phyloP scores from a whole-genome alignment of 2,797 vertebrate species.

The Tamandua tetradactyla region DNA sequence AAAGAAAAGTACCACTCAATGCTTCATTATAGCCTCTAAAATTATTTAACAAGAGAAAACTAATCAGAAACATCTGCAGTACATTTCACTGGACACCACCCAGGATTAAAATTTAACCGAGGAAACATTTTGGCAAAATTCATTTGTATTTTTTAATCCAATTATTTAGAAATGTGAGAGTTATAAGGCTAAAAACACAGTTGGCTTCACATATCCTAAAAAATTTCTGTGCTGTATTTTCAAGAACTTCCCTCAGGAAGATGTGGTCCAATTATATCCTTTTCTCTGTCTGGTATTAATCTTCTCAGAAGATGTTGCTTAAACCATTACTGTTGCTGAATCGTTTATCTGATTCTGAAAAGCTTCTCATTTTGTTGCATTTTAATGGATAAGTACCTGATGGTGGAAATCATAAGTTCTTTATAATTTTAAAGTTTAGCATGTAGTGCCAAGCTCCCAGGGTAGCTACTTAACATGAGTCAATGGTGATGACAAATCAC shows the following conservation, averaged over 20 bases:
- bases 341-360: not conserved
- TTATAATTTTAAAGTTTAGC: conserved; percentile 37
- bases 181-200: conserved; percentile 3
- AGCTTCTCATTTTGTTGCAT: not conserved
- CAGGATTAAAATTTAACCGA: conserved; percentile 2
- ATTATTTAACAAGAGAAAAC: conserved; percentile 29
- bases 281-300: not conserved
- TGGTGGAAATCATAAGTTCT: conserved; percentile 36
- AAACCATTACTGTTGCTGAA: not conserved
- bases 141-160: not conserved
- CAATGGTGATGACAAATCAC: conserved; percentile 72
- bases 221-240: conserved; percentile 27
- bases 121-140: not conserved
- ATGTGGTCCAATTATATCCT: not conserved
- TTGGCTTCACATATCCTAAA: not conserved
- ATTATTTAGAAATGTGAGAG: not conserved
- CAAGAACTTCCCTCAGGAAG: not conserved
- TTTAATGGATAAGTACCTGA: conserved; percentile 23
- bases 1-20: not conserved
- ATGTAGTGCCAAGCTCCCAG: not conserved
- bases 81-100: not conserved
- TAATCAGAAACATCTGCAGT: conserved; percentile 37
- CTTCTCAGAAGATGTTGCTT: not conserved
- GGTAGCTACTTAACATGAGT: conserved; percentile 62
- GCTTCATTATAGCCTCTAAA: not conserved